A percentile compares a stretch with the other conserved stretches of the same genome.
Evolutionary conservation across 2,888 invertebrate species (phyloP).

Genomic region (Hemaris fuciformis): DNA sequence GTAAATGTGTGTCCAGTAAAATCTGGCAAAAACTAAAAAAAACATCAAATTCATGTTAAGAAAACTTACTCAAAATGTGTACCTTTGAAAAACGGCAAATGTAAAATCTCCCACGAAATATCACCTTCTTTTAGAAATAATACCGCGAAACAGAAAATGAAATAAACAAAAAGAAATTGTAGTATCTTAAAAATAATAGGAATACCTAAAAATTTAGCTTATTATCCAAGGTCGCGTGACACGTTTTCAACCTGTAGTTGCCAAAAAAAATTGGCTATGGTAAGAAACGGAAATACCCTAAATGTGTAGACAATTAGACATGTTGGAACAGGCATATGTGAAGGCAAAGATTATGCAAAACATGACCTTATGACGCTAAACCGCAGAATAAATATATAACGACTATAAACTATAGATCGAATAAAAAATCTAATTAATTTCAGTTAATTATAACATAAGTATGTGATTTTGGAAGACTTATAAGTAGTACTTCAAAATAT

Average conservation of each 20-base stretch:
- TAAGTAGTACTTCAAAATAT: no score
- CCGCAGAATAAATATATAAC: background rate
- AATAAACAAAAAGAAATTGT: background rate
- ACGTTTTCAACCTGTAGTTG: conserved; percentile 21
- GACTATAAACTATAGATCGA: background rate
- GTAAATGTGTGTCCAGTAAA: no score
- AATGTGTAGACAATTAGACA: conserved; percentile 18
- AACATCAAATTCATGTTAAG: no score
- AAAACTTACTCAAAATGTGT: no score
- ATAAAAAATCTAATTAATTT: background rate
- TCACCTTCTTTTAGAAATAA: no score
- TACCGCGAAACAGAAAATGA: no score
- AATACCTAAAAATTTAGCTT: background rate
- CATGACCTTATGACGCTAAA: background rate
- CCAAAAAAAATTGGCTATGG: conserved; percentile 22
- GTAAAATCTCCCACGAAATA: no score
- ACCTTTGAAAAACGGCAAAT: no score
- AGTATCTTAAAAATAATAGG: background rate
- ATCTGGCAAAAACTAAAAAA: no score
- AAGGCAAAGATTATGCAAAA: conserved; percentile 22
- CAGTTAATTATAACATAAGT: background rate
- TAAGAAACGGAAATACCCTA: conserved; percentile 31
- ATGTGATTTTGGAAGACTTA: no score
- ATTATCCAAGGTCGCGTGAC: conserved; percentile 8
- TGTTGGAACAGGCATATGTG: conserved; percentile 20